Percentiles rank a stretch among this genome's conserved stretches.
These are phyloP conservation scores for Benitochromis conjunctus DNA, from an alignment of 2,113 vertebrate genomes.

Conservation along the genomic window DNA sequence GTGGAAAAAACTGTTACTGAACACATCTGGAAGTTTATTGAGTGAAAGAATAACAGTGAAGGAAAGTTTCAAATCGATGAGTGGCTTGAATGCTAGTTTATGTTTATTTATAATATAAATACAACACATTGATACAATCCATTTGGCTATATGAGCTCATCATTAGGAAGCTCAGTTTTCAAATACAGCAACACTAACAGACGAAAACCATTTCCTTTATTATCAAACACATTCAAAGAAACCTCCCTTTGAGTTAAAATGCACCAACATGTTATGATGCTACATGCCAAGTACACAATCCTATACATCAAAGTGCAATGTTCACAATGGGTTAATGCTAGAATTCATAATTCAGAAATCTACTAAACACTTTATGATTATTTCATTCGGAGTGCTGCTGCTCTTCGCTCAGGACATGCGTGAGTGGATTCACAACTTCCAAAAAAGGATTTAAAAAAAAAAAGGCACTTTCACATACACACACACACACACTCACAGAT, in stretches of 20 bases:
- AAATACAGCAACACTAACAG: slow-evolving; percentile 69
- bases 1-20: neutral
- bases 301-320: slow-evolving; percentile 80
- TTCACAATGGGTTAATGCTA: slow-evolving; percentile 91
- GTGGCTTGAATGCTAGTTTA: slow-evolving; percentile 48
- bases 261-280: slow-evolving; percentile 77
- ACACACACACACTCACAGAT: slow-evolving; percentile 24
- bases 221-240: slow-evolving; percentile 75
- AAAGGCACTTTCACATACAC: slow-evolving; percentile 75
- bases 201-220: slow-evolving; percentile 69
- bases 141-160: slow-evolving; percentile 71
- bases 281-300: slow-evolving; percentile 79
- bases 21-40: neutral
- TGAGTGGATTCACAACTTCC: slow-evolving; percentile 59
- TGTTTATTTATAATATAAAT: slow-evolving; percentile 74
- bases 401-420: slow-evolving; percentile 67
- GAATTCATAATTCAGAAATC: slow-evolving; percentile 62
- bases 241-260: slow-evolving; percentile 56
- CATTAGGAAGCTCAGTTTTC: slow-evolving; percentile 53
- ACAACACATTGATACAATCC: slow-evolving; percentile 71
- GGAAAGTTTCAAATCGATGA: neutral
- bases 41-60: neutral
- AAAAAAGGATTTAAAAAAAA: slow-evolving; percentile 58
- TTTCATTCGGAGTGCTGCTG: slow-evolving; percentile 73
- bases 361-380: slow-evolving; percentile 67